These are phyloP conservation scores for Charadrius vociferus DNA, from an alignment of 2,113 vertebrate genomes.

Conservation along the genomic window DNA sequence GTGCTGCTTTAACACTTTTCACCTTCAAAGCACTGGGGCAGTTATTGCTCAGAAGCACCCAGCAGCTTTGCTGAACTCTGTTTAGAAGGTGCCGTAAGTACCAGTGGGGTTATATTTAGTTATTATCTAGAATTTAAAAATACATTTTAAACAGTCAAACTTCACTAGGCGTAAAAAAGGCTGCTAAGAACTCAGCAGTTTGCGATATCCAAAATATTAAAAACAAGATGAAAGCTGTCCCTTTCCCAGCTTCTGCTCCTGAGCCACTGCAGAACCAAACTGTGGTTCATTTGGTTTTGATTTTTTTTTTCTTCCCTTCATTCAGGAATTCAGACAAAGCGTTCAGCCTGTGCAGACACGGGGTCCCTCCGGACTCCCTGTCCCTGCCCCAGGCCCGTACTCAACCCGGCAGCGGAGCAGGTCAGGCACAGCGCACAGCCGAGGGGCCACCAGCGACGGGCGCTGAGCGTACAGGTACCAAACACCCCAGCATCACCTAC, in stretches of 20 bases:
- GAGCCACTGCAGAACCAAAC: neutral
- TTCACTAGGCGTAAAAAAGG: neutral
- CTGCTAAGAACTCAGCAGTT: neutral
- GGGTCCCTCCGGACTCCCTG: neutral
- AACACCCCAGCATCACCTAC: neutral
- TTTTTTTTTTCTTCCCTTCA: neutral
- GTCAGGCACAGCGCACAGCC: neutral
- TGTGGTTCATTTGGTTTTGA: neutral
- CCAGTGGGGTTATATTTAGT: neutral
- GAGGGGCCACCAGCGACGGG: neutral
- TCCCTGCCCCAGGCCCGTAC: neutral
- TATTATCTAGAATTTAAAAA: neutral
- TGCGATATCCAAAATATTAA: neutral
- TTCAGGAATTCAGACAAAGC: neutral
- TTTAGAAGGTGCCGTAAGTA: neutral
- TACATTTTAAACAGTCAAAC: neutral
- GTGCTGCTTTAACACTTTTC: neutral
- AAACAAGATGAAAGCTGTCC: neutral
- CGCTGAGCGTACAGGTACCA: neutral
- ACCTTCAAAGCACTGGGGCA: neutral
- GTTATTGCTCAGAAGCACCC: neutral
- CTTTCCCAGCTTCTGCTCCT: neutral
- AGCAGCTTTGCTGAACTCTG: neutral
- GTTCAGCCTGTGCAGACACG: rapidly evolving
- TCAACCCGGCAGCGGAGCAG: rapidly evolving